These are phyloP conservation scores for Alouatta caraya DNA, from an alignment of 2,797 vertebrate genomes.

Conservation along the genomic window DNA sequence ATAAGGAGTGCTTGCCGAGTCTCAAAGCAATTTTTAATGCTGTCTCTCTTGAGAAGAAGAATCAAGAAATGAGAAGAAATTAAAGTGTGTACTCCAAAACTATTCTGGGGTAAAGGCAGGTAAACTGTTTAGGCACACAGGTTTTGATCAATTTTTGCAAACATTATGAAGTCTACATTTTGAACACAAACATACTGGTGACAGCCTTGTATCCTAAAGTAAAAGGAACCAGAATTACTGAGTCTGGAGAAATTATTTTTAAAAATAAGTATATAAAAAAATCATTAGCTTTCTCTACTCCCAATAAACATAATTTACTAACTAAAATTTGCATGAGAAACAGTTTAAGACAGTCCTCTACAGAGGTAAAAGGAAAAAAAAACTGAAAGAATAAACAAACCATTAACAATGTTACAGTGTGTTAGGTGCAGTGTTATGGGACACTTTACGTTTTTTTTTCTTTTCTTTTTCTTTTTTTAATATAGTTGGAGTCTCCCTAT, in stretches of 20 bases:
- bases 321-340: slow-evolving; percentile 1
- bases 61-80: background rate
- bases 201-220: background rate
- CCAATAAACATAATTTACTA: slow-evolving; percentile 31
- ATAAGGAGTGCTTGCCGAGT: background rate
- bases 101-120: background rate
- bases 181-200: background rate
- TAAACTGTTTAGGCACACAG: background rate
- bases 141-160: slow-evolving; percentile 11
- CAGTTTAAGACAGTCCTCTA: background rate
- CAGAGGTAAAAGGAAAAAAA: background rate
- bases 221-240: background rate
- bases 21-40: background rate
- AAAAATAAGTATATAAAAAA: background rate
- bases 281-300: background rate
- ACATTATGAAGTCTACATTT: background rate
- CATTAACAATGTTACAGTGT: background rate
- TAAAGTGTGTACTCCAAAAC: background rate
- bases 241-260: background rate
- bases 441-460: background rate
- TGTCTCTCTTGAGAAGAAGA: background rate
- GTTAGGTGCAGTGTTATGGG: background rate
- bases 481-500: background rate
- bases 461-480: background rate
- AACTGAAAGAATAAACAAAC: background rate